These are phyloP conservation scores for Meloidogyne exigua DNA, from an alignment of 1,140 invertebrate species.

Conservation along the genomic window DNA sequence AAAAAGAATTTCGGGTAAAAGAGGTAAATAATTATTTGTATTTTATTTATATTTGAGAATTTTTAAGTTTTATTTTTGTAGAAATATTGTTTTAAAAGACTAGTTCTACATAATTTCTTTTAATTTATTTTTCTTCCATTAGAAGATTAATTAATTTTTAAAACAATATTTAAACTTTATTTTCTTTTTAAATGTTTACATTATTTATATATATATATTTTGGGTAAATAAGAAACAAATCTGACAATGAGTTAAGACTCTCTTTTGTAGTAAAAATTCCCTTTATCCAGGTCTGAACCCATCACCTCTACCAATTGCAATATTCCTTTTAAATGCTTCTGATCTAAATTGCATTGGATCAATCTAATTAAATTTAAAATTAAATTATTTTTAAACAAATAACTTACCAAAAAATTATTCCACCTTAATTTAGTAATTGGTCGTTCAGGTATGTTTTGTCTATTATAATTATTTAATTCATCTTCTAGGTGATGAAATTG, in stretches of 20 bases:
- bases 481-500: neutral
- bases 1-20: neutral
- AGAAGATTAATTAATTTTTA: too few species aligned
- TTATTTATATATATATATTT: neutral
- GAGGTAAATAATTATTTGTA: neutral
- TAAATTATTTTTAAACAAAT: neutral
- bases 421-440: neutral
- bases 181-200: neutral
- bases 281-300: conserved; percentile 20
- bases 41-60: too few species aligned
- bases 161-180: neutral
- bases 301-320: conserved; percentile 23
- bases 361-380: neutral
- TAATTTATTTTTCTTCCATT: too few species aligned
- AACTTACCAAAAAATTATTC: neutral
- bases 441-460: neutral
- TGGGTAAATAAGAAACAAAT: neutral
- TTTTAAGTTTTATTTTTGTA: too few species aligned
- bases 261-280: neutral
- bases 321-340: conserved; percentile 14
- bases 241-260: too few species aligned
- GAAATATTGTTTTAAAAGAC: too few species aligned
- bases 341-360: neutral
- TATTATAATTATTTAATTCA: neutral
- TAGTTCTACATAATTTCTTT: too few species aligned